Conservation (phyloP, 1,140 invertebrate species). For the Trichonephila inaurata region DNA sequence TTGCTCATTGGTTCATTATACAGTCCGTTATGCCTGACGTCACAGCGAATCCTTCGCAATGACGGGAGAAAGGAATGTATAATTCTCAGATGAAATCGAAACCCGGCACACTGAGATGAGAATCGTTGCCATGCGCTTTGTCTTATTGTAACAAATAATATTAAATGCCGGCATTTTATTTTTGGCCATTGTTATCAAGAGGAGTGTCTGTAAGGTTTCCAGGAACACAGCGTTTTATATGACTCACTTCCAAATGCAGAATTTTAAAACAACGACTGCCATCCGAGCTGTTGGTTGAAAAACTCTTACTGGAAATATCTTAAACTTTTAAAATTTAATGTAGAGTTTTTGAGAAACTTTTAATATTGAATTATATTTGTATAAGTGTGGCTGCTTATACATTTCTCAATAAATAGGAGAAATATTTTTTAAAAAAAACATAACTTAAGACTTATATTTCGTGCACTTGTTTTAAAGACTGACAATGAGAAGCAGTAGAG, state of each 20-base stretch:
- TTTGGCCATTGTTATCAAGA: slow-evolving; percentile 1
- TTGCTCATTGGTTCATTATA: slow-evolving; percentile 16
- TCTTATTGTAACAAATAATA: background rate
- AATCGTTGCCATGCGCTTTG: slow-evolving; percentile 1
- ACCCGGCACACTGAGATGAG: slow-evolving; percentile 47
- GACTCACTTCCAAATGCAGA: background rate
- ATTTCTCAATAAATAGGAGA: too few species aligned
- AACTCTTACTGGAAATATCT: background rate
- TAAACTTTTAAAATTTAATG: background rate
- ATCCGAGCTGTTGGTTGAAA: background rate
- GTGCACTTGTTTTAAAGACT: background rate
- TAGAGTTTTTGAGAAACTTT: background rate
- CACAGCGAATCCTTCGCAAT: slow-evolving; percentile 34
- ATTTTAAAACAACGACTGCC: background rate
- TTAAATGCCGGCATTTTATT: slow-evolving; percentile 51
- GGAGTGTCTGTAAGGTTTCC: background rate
- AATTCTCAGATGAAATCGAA: slow-evolving; percentile 46
- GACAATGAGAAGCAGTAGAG: background rate
- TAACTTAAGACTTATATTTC: too few species aligned
- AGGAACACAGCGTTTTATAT: background rate
- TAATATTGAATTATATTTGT: background rate
- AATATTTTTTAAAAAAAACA: too few species aligned
- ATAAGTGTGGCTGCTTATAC: too few species aligned
- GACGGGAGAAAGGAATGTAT: background rate
- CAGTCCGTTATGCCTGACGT: slow-evolving; percentile 31